phyloP scores from a whole-genome alignment of 2,888 invertebrate species.

The Emmelina monodactyla region DNA sequence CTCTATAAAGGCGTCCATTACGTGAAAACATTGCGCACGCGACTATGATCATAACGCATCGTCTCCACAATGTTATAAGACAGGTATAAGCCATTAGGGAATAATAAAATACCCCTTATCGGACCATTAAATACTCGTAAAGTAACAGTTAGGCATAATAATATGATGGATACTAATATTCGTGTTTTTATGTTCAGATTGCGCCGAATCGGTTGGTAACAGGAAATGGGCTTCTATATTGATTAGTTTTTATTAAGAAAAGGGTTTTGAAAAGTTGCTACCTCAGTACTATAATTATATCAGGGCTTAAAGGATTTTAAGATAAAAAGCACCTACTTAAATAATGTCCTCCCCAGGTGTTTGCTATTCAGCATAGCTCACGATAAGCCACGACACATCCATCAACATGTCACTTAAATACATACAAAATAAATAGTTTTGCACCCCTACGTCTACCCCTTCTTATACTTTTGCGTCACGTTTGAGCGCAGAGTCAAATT shows the following conservation, averaged over 20 bases:
- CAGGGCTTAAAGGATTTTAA: no score
- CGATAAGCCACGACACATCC: slow-evolving; percentile 1
- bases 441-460: not conserved
- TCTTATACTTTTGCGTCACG: not conserved
- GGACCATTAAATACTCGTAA: slow-evolving; percentile 61
- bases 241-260: no score
- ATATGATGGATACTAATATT: slow-evolving; percentile 59
- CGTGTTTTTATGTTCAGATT: slow-evolving; percentile 40
- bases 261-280: no score
- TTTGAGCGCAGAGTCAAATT: slow-evolving; percentile 39
- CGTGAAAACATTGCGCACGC: slow-evolving; percentile 54
- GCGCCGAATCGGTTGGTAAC: slow-evolving; percentile 13
- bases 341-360: no score
- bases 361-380: no score
- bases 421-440: slow-evolving; percentile 1
- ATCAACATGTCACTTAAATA: not conserved
- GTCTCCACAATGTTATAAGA: slow-evolving; percentile 41
- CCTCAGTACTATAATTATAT: no score
- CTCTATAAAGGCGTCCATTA: slow-evolving; percentile 55
- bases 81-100: slow-evolving; percentile 64
- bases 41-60: slow-evolving; percentile 58
- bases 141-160: slow-evolving; percentile 64
- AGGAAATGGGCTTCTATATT: no score
- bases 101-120: slow-evolving; percentile 62
- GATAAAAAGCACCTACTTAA: no score